A percentile compares a stretch with the other conserved stretches of the same genome.
phyloP scores from a whole-genome alignment of 1,140 invertebrate genomes.

The Atopsyche davidsoni region DNA sequence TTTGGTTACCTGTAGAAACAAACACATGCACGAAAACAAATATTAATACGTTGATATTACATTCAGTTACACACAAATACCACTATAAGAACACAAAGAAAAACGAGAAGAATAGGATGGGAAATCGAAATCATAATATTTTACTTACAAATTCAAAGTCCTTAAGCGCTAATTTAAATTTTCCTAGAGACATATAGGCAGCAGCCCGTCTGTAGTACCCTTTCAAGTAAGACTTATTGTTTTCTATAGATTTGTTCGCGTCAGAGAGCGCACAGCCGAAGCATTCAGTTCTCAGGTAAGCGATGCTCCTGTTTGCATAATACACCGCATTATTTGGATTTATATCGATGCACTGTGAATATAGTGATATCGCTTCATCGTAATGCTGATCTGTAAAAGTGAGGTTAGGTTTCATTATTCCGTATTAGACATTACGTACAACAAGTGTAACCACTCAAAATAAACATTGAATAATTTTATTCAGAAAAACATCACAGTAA shows the following conservation, averaged over 20 bases:
- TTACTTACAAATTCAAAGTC: conserved; percentile 89
- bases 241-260: conserved; percentile 84
- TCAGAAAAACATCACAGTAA: no score
- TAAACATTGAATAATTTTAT: no score
- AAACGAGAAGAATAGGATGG: no score
- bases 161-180: conserved; percentile 92
- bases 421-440: conserved; percentile 8
- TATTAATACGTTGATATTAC: no score
- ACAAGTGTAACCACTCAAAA: no score
- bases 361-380: conserved; percentile 80
- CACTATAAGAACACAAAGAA: no score
- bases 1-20: conserved; percentile 71
- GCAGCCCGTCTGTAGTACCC: conserved; percentile 93
- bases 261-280: conserved; percentile 91
- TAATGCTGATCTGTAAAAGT: conserved; percentile 80
- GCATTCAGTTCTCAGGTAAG: conserved; percentile 85
- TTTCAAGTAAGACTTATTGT: conserved; percentile 88
- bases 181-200: conserved; percentile 94
- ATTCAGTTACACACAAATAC: no score
- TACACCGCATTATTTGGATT: conserved; percentile 79
- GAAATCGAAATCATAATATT: neutral
- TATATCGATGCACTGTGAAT: conserved; percentile 85
- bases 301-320: conserved; percentile 92
- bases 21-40: no score
- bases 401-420: conserved; percentile 22